Evolutionary conservation across 2,888 invertebrate species (phyloP), one percentile per base, ranked within the genome.

Genomic region (Lithophane semibrunnea): DNA sequence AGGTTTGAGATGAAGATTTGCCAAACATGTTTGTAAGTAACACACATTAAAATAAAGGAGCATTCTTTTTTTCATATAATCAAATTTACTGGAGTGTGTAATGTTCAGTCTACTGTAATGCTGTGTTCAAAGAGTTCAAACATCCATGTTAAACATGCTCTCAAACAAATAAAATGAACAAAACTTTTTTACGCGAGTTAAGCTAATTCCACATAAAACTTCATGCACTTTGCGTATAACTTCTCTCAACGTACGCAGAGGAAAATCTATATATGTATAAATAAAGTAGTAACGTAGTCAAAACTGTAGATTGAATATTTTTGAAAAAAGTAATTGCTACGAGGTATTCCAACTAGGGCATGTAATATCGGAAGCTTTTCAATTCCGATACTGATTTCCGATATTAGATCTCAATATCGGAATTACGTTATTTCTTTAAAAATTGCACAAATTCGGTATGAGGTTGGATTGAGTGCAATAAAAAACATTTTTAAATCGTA

Each of bases 221-320:
- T 58, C 58, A 54, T 77, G 77, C 82, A 63, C 75, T 73, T 66
- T 37, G 61, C 66, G 76, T 73, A 86, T 77, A 87, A 85, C 60
- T 85, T 69, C 72, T 37, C 49, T 18, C 21, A 56, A 52, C 64
- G n/a, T n/a, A n/a, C 37, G 56, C 75, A 61, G 67, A 60, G 54
- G 60, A 73, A 77, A 75, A 77, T 2, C 18, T 52, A 52, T 52
- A 21, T 9, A 52, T 49, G 16, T 21, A 52, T 52, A 8, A 21
- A 52, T 52, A 52, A 21, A 52, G 8, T 18, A 52, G 8, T 52
- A 52, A 18, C 52, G 7, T 16, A 49, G 49, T 49, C 49, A 16
- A 49, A 49, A 49, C 49, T 4, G 16, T 49, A 4, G 13, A 4
- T 49, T 2, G 7, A 16, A 49, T 4, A 16, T 49, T 4, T 16